Base-by-base conservation (phyloP, 2,888 invertebrate species). In the Drosophila recens region DNA sequence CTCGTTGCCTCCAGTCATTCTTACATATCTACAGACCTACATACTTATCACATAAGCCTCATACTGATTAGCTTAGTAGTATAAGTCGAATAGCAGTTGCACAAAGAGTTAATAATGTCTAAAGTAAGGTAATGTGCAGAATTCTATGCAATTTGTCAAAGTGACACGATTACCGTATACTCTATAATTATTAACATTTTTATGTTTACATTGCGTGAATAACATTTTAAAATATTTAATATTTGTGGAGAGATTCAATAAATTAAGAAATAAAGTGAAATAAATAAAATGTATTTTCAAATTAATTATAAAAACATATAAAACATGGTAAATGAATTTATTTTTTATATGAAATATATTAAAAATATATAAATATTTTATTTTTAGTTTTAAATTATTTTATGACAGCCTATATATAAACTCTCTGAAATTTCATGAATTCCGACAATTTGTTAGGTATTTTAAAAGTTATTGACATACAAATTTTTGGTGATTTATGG, bases 51-150 rank as follows among this genome's bases (percentile, higher is more conserved):
- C 58, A 23, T 17, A 59, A 49, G 36, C 15, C 42, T 53, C 38
- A 36, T 36, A 52, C 45, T 63, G 51, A 63, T 68, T 56, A 56
- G 27, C 46, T 56, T 45, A 56, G 20, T 30, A 15, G n/a, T 15
- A 30, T 45, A 34, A 56, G 20, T 30, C 10, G n/a, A 10, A 30
- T 4, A 52, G n/a, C 20, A 38, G 15, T n/a, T 15, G 15, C 52
- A 23, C 5, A 15, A 10, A 13, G 11, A 52, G 36, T 38, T 4
- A 20, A 52, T 52, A 38, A n/a, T 23, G 20, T 51, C 0, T 6
- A 49, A 49, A 8, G 34, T 13, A 51, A 51, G 20, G 20, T n/a
- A 36, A 51, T 51, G 8, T 23, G 0, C 4, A 4, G 34, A 51
- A 20, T 34, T 51, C 20, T 13, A 51, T 6, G 4, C 13, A 20